Base-by-base conservation (phyloP, 1,140 invertebrate species). In the Tribolium madens region DNA sequence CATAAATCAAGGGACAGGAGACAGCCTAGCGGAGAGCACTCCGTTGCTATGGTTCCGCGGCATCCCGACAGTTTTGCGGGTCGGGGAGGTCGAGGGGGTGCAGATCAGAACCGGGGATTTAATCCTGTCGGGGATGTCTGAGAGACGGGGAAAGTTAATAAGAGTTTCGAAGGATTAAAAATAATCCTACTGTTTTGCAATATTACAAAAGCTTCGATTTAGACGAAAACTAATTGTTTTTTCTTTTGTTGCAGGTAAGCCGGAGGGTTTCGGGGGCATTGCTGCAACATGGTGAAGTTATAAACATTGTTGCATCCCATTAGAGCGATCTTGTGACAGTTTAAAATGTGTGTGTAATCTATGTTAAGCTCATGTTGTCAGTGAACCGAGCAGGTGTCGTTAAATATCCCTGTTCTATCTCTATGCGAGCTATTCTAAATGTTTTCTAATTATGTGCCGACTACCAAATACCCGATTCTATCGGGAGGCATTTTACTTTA, bases 1-100 rank as follows among this genome's bases (percentile, higher is more conserved):
- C 85, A 85, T 86, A 86, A 86, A 86, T 86, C 85, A 86, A 85
- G 83, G 81, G 85, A 86, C 85, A 86, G 84, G 84, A 86, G 85
- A 86, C 85, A 86, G 85, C 81, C 82, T 80, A 84, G 84, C 84
- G 80, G 80, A 84, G 82, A 83, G 82, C 84, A 81, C 81, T 83
- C 78, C 73, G 85, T 86, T 86, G 84, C 84, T 82, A 86, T 86
- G 84, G 84, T 81, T 81, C 80, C 84, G 83, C 81, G 83, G 84
- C 83, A 84, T 85, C 84, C 84, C 84, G 84, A 84, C 84, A 85
- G 85, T 80, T 84, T 76, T 76, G 80, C 73, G 76, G 78, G 76
- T 79, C 78, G 73, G 31, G 71, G 78, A 7, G 76, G 74, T 53
- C 77, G 69, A 48, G 76, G 74, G 81, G 53, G 78, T 15, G 57